A percentile compares a stretch with the other conserved stretches of the same genome.
These are phyloP conservation scores for Montipora capitata DNA, from an alignment of 92 coral and sea anemone genomes.

Conservation along the genomic window DNA sequence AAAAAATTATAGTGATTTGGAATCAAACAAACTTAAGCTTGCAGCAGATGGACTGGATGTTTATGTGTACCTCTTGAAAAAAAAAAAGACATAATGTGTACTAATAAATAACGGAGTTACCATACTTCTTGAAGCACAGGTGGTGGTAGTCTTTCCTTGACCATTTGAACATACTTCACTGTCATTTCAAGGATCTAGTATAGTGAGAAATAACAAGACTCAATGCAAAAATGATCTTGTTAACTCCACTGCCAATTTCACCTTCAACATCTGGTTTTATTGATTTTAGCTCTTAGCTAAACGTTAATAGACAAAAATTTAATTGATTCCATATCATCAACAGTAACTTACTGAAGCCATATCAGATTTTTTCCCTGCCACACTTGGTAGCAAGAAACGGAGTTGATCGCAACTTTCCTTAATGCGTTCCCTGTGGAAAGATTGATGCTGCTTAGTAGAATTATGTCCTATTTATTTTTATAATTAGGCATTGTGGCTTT, in stretches of 20 bases:
- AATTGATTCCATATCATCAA: too few species aligned
- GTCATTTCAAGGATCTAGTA: slow-evolving; percentile 91
- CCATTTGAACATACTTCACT: slow-evolving; percentile 84
- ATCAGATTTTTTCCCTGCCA: slow-evolving; percentile 88
- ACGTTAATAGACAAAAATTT: too few species aligned
- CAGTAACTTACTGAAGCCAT: slow-evolving; percentile 87
- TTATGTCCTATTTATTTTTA: neutral
- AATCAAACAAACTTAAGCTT: neutral
- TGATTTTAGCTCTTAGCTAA: too few species aligned
- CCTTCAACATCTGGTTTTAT: too few species aligned
- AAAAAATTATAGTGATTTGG: neutral
- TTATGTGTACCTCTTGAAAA: too few species aligned
- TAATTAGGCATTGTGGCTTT: too few species aligned
- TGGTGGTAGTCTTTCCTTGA: slow-evolving; percentile 81
- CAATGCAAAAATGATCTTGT: too few species aligned
- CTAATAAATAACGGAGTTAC: neutral
- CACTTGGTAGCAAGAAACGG: slow-evolving; percentile 83
- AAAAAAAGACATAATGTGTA: neutral
- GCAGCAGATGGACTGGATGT: neutral
- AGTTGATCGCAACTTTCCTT: slow-evolving; percentile 93
- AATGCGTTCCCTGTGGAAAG: slow-evolving; percentile 82
- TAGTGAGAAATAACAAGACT: neutral
- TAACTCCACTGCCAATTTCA: too few species aligned
- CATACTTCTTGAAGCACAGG: slow-evolving; percentile 86
- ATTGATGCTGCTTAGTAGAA: neutral